Evolutionary conservation across 2,888 invertebrate species (phyloP), one percentile per base, ranked within the genome.

Genomic region (Ceriagrion tenellum): DNA sequence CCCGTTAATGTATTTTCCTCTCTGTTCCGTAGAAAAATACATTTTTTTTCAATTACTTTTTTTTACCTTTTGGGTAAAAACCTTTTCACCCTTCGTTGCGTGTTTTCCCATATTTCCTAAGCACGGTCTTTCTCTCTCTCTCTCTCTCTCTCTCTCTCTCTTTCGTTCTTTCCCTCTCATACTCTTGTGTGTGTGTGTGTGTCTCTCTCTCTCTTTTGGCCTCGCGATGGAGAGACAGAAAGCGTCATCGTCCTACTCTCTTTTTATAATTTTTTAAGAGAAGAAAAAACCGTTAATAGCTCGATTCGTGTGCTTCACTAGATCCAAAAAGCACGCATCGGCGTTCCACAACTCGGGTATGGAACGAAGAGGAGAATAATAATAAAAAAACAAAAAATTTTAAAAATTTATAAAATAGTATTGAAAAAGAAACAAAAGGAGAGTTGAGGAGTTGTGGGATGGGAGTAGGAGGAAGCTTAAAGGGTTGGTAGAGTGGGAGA

Each of bases 241-340:
- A 35, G 81, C 81, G n/a, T 26, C 69, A 35, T 16, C 13, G 81
- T 81, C 81, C 26, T 81, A n/a, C 81, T 81, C 81, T 81, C 26
- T 81, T 47, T 47, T 47, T n/a, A 4, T 81, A 20, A 35, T 35
- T 81, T 93, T 93, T 74, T 74, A 93, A 59, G 74, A 93, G 74
- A 93, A 93, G 74, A 20, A 16, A 20, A 59, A 63, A 93, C n/a
- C 93, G 93, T 69, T 93, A 93, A 93, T 93, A 93, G 93, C 93
- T 93, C 93, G 93, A 93, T 93, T 74, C 93, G 74, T 63, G 93
- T 93, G 93, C 93, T 93, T 93, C 93, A 93, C 69, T 74, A 74
- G 74, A 74, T 74, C 93, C 93, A 93, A 93, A 93, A 93, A 93
- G 93, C 93, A 93, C 93, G 93, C 93, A 93, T 93, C 93, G 93